These are phyloP conservation scores for Rhysida immarginata DNA, from an alignment of 1,140 invertebrate genomes.

Conservation along the genomic window DNA sequence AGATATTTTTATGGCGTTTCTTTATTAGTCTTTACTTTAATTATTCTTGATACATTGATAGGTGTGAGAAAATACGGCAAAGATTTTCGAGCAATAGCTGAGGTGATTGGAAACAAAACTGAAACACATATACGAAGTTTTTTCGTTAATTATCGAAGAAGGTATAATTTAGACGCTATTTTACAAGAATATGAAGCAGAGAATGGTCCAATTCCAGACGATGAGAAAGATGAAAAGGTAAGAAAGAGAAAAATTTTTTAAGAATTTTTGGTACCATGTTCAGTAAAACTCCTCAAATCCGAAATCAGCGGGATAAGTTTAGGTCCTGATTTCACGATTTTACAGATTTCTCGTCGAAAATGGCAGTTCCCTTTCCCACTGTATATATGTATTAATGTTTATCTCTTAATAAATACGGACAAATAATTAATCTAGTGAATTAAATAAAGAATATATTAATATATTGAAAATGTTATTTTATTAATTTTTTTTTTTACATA, in stretches of 20 bases:
- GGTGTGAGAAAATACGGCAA: conserved; percentile 83
- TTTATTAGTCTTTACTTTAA: conserved; percentile 9
- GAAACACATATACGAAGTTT: conserved; percentile 81
- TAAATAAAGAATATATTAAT: no score
- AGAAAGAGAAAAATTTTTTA: neutral
- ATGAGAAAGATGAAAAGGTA: conserved; percentile 37
- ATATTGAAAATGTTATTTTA: no score
- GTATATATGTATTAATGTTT: no score
- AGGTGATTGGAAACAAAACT: conserved; percentile 87
- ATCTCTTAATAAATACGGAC: no score
- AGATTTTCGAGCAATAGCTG: conserved; percentile 87
- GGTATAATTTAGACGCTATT: conserved; percentile 79
- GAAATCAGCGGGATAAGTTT: no score
- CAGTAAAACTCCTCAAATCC: no score
- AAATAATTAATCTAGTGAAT: no score
- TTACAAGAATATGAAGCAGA: conserved; percentile 73
- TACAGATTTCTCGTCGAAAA: no score
- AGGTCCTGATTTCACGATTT: no score
- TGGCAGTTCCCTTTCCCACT: no score
- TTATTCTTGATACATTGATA: conserved; percentile 20
- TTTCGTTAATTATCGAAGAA: conserved; percentile 72
- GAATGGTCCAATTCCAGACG: conserved; percentile 38
- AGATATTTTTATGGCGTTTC: neutral
- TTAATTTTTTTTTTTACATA: no score
- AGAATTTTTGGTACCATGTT: no score